Evolutionary conservation across 2,797 vertebrate species (phyloP).

Genomic region (Melanotaenia nigrans): DNA sequence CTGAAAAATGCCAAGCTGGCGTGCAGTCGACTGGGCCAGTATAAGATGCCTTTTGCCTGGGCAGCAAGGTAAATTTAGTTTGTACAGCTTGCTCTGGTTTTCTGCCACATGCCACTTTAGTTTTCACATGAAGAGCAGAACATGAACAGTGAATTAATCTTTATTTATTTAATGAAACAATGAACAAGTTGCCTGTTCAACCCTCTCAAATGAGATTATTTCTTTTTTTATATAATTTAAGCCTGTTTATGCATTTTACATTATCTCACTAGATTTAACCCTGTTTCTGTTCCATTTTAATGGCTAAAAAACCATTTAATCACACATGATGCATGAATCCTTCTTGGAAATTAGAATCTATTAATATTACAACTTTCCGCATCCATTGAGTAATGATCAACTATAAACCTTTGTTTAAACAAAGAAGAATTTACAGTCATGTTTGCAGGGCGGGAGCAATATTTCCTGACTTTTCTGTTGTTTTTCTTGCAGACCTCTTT

Average conservation of each 20-base stretch:
- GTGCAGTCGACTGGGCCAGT: constrained; percentile 94
- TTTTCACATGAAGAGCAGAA: neutral
- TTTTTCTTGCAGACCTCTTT: constrained; percentile 84
- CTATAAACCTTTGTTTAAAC: neutral
- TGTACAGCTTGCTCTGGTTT: neutral
- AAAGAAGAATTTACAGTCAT: neutral
- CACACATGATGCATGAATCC: neutral
- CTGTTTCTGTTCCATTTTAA: neutral
- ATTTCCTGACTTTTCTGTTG: constrained; percentile 17
- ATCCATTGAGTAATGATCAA: neutral
- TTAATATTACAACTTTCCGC: neutral
- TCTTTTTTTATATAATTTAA: constrained; percentile 2
- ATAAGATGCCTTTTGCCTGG: constrained; percentile 98
- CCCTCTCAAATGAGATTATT: neutral
- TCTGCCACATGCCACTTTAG: neutral
- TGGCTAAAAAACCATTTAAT: neutral
- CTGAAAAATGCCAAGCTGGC: constrained; percentile 97
- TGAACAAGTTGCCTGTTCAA: neutral
- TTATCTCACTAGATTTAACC: neutral
- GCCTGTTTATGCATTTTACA: neutral
- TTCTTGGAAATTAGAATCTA: neutral
- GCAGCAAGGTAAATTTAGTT: constrained; percentile 87
- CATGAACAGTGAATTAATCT: neutral
- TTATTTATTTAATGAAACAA: neutral
- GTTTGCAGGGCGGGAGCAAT: neutral